phyloP scores from a whole-genome alignment of 1,140 invertebrate genomes.

The Lineus longissimus region DNA sequence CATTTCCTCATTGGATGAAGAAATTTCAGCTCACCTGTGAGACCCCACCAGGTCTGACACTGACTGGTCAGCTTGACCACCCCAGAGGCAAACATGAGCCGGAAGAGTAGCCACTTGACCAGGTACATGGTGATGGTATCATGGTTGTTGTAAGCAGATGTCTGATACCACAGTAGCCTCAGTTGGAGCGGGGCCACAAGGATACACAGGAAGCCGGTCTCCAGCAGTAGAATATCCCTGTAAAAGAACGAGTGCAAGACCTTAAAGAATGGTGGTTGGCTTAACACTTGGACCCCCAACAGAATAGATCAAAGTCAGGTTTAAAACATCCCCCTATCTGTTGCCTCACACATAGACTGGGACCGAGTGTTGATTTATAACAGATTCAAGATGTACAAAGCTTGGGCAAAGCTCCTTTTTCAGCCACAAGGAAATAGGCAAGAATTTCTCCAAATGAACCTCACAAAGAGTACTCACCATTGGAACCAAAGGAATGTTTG shows the following conservation, averaged over 20 bases:
- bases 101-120: slow-evolving; percentile 73
- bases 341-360: too few species aligned
- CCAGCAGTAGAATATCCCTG: slow-evolving; percentile 73
- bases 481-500: slow-evolving; percentile 75
- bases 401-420: too few species aligned
- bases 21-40: slow-evolving; percentile 61
- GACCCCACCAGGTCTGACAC: slow-evolving; percentile 77
- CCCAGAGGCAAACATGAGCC: slow-evolving; percentile 73
- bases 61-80: slow-evolving; percentile 72
- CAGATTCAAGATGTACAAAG: too few species aligned
- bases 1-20: too few species aligned
- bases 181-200: slow-evolving; percentile 66
- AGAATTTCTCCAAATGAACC: too few species aligned
- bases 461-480: slow-evolving; percentile 71
- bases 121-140: slow-evolving; percentile 66
- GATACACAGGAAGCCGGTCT: slow-evolving; percentile 72
- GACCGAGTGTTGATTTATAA: too few species aligned
- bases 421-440: too few species aligned
- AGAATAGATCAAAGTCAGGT: too few species aligned
- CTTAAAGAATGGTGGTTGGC: neutral
- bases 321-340: too few species aligned
- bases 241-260: slow-evolving; percentile 11
- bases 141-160: slow-evolving; percentile 38
- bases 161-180: slow-evolving; percentile 38
- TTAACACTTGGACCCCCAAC: too few species aligned